These are phyloP conservation scores for Parnassius mnemosyne DNA, from an alignment of 2,888 invertebrate genomes.

Conservation along the genomic window DNA sequence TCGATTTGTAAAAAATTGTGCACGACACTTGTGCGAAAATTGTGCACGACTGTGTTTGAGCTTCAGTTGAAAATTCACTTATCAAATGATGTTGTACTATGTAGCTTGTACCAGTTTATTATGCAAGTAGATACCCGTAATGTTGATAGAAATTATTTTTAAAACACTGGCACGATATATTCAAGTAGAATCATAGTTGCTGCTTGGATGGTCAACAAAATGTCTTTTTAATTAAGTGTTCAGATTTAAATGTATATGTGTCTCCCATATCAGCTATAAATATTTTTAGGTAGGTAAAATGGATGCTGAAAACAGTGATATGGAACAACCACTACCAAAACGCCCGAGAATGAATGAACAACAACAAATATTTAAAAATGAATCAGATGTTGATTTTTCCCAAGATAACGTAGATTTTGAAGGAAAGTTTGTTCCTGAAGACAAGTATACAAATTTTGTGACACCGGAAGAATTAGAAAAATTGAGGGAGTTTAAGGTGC, in stretches of 20 bases:
- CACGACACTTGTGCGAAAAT: no score
- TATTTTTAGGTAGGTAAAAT: constrained; percentile 28
- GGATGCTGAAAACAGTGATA: constrained; percentile 27
- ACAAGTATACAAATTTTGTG: constrained; percentile 50
- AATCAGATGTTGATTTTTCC: constrained; percentile 31
- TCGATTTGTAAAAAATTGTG: no score
- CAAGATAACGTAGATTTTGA: constrained; percentile 34
- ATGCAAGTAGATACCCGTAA: no score
- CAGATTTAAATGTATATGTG: neutral
- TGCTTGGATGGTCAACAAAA: no score
- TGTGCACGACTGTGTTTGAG: no score
- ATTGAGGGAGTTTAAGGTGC: constrained; percentile 64
- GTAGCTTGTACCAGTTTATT: no score
- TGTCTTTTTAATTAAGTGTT: no score
- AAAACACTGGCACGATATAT: no score
- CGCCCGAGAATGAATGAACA: constrained; percentile 36
- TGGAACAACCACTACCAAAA: constrained; percentile 44
- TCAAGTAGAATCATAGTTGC: no score
- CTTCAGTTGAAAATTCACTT: no score
- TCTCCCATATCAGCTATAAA: constrained; percentile 16
- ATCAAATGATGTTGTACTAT: no score
- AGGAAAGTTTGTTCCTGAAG: constrained; percentile 33
- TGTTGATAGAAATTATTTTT: no score
- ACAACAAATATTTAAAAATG: constrained; percentile 3
- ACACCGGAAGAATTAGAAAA: constrained; percentile 56